These are phyloP conservation scores for Scopus umbretta DNA, from an alignment of 2,113 vertebrate genomes.

Conservation along the genomic window DNA sequence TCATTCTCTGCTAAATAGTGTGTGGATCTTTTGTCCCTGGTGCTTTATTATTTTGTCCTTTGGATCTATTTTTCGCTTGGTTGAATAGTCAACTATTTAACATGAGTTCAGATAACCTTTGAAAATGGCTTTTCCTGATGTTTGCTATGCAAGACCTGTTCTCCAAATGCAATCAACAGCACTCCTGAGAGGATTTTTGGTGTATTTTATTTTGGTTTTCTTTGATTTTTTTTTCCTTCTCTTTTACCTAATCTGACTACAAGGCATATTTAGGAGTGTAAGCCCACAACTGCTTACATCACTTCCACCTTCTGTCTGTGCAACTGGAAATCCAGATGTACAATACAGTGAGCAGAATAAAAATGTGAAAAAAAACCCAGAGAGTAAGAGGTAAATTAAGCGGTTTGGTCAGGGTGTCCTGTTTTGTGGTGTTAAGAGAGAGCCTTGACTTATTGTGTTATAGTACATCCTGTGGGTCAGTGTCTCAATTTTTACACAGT, in stretches of 20 bases:
- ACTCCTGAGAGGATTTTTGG: not conserved
- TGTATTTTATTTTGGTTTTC: not conserved
- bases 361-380: not conserved
- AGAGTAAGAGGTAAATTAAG: not conserved
- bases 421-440: not conserved
- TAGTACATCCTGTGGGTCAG: not conserved
- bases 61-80: constrained; percentile 48
- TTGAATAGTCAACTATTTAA: constrained; percentile 53
- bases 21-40: constrained; percentile 25
- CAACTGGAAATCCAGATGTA: not conserved
- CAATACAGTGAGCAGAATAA: not conserved
- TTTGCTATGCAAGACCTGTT: constrained; percentile 33
- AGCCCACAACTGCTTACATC: not conserved
- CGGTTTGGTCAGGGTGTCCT: not conserved
- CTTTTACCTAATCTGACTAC: not conserved
- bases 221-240: not conserved
- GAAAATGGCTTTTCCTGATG: constrained; percentile 23
- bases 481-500: not conserved
- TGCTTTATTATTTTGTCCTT: constrained; percentile 56
- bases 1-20: constrained; percentile 55
- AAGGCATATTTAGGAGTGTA: not conserved
- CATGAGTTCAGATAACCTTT: constrained; percentile 47
- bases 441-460: not conserved
- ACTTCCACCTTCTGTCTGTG: not conserved
- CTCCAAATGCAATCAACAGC: not conserved